Percentiles rank a stretch among this genome's conserved stretches.
Evolutionary conservation across 2,113 vertebrate genomes (phyloP).

Genomic region (Taurulus bubalis): DNA sequence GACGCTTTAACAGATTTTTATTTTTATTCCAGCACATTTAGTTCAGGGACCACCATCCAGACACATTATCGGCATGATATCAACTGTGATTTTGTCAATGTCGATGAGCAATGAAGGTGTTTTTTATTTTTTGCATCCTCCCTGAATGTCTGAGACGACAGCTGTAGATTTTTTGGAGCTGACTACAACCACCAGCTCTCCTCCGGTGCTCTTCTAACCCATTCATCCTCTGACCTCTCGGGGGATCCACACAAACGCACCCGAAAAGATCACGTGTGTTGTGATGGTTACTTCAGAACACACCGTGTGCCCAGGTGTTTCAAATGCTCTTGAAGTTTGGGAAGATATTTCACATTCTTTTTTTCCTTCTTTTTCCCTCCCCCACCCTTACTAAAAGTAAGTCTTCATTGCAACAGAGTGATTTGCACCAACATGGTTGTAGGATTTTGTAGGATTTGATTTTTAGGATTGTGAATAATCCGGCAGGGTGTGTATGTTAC

Average conservation of each 20-base stretch:
- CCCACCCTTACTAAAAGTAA: slow-evolving; percentile 2
- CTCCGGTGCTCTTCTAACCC: slow-evolving; percentile 6
- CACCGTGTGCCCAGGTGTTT: slow-evolving; percentile 17
- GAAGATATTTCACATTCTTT: slow-evolving; percentile 29
- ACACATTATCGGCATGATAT: neutral
- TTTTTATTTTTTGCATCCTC: neutral
- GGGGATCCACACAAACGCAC: slow-evolving; percentile 1
- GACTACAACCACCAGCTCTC: neutral
- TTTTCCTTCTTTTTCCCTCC: neutral
- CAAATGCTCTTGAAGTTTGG: slow-evolving; percentile 32
- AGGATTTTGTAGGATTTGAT: slow-evolving; percentile 32
- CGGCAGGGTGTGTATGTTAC: neutral
- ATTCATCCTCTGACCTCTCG: slow-evolving; percentile 24
- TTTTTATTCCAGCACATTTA: neutral
- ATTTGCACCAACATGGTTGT: slow-evolving; percentile 17
- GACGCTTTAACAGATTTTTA: neutral
- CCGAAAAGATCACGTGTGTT: slow-evolving; percentile 20
- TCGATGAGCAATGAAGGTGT: too few relatives aligned
- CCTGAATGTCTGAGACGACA: neutral
- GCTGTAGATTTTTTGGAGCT: neutral
- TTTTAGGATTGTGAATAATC: slow-evolving; percentile 25
- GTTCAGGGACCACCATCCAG: neutral
- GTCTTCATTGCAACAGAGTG: slow-evolving; percentile 26
- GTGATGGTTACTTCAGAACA: slow-evolving; percentile 32
- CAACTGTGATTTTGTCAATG: neutral